Conservation (phyloP, 2,797 vertebrate species). For the Sardinella longiceps region DNA sequence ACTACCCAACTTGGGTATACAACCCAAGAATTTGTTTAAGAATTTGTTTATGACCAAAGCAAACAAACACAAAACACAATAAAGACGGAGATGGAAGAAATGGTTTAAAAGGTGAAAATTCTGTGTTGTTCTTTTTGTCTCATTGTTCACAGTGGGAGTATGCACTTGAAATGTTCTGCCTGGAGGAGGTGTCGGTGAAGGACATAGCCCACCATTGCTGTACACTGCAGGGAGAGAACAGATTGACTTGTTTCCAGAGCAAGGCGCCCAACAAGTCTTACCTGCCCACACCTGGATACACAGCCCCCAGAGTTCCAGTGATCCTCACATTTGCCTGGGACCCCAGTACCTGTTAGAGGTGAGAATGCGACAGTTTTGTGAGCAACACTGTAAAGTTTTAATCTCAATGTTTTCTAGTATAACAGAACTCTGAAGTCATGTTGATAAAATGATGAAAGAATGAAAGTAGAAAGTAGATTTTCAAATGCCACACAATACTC, state of each 20-base stretch:
- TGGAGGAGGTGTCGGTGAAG: slow-evolving; percentile 62
- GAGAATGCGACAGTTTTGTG: background rate
- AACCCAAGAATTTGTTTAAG: no score
- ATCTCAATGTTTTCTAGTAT: background rate
- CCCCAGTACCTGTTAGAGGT: slow-evolving; percentile 51
- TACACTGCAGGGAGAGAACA: background rate
- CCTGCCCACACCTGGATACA: slow-evolving; percentile 50
- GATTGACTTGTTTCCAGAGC: slow-evolving; percentile 64
- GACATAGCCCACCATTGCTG: slow-evolving; percentile 61
- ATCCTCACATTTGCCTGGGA: slow-evolving; percentile 61
- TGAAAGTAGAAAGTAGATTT: no score
- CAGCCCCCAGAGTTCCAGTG: slow-evolving; percentile 33
- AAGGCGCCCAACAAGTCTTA: slow-evolving; percentile 62
- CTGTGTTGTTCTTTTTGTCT: no score
- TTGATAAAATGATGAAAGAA: no score
- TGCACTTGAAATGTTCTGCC: slow-evolving; percentile 67
- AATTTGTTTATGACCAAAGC: no score
- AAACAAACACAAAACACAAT: no score
- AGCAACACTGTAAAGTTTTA: background rate
- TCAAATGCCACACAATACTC: no score
- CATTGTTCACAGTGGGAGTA: slow-evolving; percentile 64
- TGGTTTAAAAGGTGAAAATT: no score
- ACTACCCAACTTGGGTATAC: no score
- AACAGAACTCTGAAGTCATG: background rate
- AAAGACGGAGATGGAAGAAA: no score